phyloP scores from a whole-genome alignment of 2,797 vertebrate species.

The Anolis apletophallus region DNA sequence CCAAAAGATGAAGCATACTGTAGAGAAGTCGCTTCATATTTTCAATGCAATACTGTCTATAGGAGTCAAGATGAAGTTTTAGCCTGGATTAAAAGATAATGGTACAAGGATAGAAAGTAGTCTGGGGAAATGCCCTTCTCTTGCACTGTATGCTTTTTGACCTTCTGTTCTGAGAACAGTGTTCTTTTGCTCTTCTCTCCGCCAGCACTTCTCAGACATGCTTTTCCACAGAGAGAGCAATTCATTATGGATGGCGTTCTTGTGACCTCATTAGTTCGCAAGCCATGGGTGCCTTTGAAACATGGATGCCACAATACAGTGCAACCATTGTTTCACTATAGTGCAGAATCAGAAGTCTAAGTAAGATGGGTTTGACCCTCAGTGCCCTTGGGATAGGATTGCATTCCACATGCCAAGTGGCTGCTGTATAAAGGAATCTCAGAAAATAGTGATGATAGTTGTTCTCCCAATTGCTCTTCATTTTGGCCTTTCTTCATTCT shows the following conservation, averaged over 20 bases:
- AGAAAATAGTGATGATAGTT: neutral
- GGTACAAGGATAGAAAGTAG: neutral
- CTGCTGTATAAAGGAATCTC: constrained; percentile 6
- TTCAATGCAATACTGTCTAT: neutral
- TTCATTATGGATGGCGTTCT: constrained; percentile 34
- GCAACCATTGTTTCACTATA: constrained; percentile 24
- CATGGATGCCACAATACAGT: constrained; percentile 14
- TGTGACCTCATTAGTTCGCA: constrained; percentile 33
- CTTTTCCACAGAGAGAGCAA: constrained; percentile 19
- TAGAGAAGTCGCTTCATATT: neutral
- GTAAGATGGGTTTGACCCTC: constrained; percentile 30
- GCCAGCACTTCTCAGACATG: constrained; percentile 4
- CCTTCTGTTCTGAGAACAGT: constrained; percentile 27
- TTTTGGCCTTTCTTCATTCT: neutral
- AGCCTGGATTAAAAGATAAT: neutral
- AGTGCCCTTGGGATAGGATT: neutral
- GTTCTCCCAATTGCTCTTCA: neutral
- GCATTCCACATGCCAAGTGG: constrained; percentile 14
- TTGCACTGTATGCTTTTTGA: constrained; percentile 23
- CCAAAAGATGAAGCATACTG: neutral
- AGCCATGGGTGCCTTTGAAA: constrained; percentile 20
- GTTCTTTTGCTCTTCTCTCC: neutral
- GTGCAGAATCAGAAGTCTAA: constrained; percentile 34
- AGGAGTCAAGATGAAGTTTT: neutral
- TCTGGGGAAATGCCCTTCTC: neutral